Evolutionary conservation across 2,797 vertebrate genomes (phyloP).

Genomic region (Coluber constrictor): DNA sequence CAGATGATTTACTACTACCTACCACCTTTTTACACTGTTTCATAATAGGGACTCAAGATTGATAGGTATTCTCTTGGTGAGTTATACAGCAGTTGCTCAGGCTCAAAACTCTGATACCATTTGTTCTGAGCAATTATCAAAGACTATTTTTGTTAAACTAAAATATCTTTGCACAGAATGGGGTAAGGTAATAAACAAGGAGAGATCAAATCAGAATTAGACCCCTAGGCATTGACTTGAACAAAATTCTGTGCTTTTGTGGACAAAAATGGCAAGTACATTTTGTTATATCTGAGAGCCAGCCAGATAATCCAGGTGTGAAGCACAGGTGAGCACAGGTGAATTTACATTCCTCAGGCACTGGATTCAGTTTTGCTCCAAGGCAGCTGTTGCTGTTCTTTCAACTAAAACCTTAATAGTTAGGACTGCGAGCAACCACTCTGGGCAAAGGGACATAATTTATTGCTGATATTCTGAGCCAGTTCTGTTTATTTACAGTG

Average conservation of each 20-base stretch:
- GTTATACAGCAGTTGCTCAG: slow-evolving; percentile 20
- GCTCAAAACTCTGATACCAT: slow-evolving; percentile 11
- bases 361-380: not conserved
- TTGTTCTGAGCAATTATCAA: slow-evolving; percentile 18
- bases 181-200: not conserved
- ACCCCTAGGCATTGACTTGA: not conserved
- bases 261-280: not conserved
- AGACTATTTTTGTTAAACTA: not conserved
- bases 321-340: not conserved
- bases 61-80: slow-evolving; percentile 38
- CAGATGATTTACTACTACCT: not conserved
- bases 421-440: not conserved
- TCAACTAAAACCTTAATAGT: not conserved
- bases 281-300: not conserved
- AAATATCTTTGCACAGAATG: not conserved
- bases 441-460: not conserved
- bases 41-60: not conserved
- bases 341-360: not conserved
- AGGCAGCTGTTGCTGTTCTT: not conserved
- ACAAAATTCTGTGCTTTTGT: not conserved
- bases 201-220: not conserved
- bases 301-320: not conserved
- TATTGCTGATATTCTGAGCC: not conserved
- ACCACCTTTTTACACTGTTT: not conserved
- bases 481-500: not conserved